Evolutionary conservation across 2,888 invertebrate genomes (phyloP), one percentile per base, ranked within the genome.

Genomic region (Kuschelorhynchus macadamiae): DNA sequence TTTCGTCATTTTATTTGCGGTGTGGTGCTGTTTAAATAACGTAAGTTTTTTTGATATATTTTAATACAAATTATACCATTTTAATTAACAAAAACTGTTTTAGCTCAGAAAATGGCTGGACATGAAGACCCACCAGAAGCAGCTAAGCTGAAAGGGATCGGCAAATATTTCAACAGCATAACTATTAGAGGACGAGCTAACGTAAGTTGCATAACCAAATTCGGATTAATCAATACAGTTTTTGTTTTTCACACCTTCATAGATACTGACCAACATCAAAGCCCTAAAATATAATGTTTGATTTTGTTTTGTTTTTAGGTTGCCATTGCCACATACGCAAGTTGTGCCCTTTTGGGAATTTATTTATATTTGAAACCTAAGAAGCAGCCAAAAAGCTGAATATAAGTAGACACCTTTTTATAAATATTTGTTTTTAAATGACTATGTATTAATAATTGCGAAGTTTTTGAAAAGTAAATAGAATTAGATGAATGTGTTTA

Each of bases 151-250:
- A 57, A 42, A 0, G 71, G 71, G 30, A n/a, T 71, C 7, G 30
- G 55, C 42, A 71, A 62, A 53, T 36, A 68, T 46, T 71, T 71
- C 44, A 71, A 71, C 53, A 71, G 67, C 39, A 50, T 71, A 20
- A 71, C 71, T n/a, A 47, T 50, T 14, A 55, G 65, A 59, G 71
- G 71, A 60, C 50, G 71, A 18, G 71, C 71, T n/a, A 67, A 71
- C 57, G 71, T 71, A 42, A 67, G 70, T 49, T 70, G 47, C 66
- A 65, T 70, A 70, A 69, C 30, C 25, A n/a, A n/a, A n/a, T n/a
- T n/a, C n/a, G n/a, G n/a, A n/a, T n/a, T n/a, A n/a, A n/a, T n/a
- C n/a, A n/a, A n/a, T n/a, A n/a, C n/a, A n/a, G 25, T 25, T 25
- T 25, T 25, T 5, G 3, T 25, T 5, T 25, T 25, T 25, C 7